phyloP scores from a whole-genome alignment of 1,140 invertebrate species.

The Platyscapa corneri region DNA sequence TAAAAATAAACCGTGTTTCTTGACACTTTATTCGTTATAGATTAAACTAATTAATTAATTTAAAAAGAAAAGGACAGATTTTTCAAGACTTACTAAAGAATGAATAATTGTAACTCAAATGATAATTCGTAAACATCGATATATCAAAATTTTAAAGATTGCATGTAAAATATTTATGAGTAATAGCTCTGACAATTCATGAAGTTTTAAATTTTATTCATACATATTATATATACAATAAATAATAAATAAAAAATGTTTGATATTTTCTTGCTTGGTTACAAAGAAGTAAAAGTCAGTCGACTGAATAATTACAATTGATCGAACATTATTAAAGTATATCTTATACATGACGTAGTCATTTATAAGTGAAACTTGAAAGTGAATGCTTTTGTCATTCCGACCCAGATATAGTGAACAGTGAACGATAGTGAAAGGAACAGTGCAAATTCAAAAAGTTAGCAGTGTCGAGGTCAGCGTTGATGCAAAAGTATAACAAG shows the following conservation, averaged over 20 bases:
- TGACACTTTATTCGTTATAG: no score
- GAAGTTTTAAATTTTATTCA: not conserved
- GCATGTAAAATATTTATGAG: not conserved
- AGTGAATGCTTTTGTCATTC: slow-evolving; percentile 51
- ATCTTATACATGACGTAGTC: slow-evolving; percentile 39
- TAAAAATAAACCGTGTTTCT: no score
- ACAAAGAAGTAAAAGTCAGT: not conserved
- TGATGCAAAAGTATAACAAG: slow-evolving; percentile 21
- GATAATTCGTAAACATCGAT: not conserved
- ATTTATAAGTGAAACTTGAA: slow-evolving; percentile 52
- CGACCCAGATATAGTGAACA: slow-evolving; percentile 46
- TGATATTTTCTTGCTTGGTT: slow-evolving; percentile 2
- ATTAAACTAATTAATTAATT: no score
- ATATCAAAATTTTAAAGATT: not conserved
- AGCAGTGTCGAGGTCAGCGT: slow-evolving; percentile 51
- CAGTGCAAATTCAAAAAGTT: slow-evolving; percentile 47
- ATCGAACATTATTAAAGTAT: slow-evolving; percentile 30
- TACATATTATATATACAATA: not conserved
- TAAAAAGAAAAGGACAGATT: no score
- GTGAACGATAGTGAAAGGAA: slow-evolving; percentile 51
- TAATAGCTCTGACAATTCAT: not conserved
- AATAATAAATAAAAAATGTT: not conserved
- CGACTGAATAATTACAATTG: slow-evolving; percentile 32
- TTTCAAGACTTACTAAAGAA: no score
- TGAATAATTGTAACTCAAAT: no score